Evolutionary conservation across 2,797 vertebrate genomes (phyloP).

Genomic region (Syncerus caffer): DNA sequence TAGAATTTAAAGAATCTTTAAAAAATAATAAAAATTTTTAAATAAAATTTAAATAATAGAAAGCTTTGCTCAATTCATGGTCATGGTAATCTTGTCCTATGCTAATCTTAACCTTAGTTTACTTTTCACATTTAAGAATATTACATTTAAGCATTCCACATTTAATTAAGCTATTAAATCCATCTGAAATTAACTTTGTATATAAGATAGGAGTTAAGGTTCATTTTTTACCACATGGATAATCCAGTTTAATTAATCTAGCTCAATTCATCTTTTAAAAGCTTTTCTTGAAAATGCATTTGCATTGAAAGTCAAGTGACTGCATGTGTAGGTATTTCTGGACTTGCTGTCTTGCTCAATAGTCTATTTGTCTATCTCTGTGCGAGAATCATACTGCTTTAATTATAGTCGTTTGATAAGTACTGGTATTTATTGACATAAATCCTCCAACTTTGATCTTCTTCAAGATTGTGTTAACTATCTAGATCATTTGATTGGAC

Average conservation of each 20-base stretch:
- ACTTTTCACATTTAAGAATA: not conserved
- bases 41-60: not conserved
- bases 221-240: not conserved
- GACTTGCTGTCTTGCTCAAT: not conserved
- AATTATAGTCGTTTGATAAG: not conserved
- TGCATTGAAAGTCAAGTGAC: not conserved
- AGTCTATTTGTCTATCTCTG: not conserved
- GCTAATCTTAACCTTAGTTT: not conserved
- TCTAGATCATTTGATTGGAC: not conserved
- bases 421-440: not conserved
- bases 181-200: conserved; percentile 9
- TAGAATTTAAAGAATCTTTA: not conserved
- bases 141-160: not conserved
- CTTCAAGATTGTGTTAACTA: not conserved
- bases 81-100: not conserved
- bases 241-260: not conserved
- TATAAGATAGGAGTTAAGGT: not conserved
- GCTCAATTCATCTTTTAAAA: not conserved
- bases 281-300: not conserved
- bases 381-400: not conserved
- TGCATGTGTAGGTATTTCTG: not conserved
- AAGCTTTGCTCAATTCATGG: not conserved
- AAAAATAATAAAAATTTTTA: not conserved
- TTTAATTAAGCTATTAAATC: not conserved
- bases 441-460: not conserved